phyloP scores from a whole-genome alignment of 2,888 invertebrate species.

The Zelleria hepariella region DNA sequence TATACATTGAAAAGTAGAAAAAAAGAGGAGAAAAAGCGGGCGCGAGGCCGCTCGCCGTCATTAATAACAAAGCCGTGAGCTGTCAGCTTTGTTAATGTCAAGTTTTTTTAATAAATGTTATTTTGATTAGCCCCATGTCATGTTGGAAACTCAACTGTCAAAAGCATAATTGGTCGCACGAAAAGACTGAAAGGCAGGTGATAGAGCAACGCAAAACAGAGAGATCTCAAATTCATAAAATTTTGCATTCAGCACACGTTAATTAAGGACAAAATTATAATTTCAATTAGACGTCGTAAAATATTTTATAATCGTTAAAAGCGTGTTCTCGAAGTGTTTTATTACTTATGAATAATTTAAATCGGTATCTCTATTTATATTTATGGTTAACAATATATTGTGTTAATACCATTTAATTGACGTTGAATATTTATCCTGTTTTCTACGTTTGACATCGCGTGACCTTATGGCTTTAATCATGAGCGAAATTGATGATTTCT shows the following conservation, averaged over 20 bases:
- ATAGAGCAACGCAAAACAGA: background rate
- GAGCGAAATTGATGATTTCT: background rate
- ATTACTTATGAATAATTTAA: slow-evolving; percentile 6
- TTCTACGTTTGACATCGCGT: background rate
- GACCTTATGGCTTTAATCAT: background rate
- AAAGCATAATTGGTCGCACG: slow-evolving; percentile 69
- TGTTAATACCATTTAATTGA: background rate
- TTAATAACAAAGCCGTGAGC: slow-evolving; percentile 69
- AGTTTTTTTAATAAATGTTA: slow-evolving; percentile 69
- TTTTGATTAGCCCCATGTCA: slow-evolving; percentile 75
- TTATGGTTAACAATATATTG: background rate
- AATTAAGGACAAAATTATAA: slow-evolving; percentile 6
- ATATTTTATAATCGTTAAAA: slow-evolving; percentile 6
- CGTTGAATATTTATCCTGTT: background rate
- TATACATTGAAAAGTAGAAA: slow-evolving; percentile 22
- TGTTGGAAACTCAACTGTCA: slow-evolving; percentile 73
- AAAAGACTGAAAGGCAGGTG: slow-evolving; percentile 45
- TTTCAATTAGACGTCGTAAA: slow-evolving; percentile 7
- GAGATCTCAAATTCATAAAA: background rate
- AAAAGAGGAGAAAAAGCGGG: slow-evolving; percentile 37
- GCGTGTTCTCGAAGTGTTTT: slow-evolving; percentile 8
- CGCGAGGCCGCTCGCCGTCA: slow-evolving; percentile 34
- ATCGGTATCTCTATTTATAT: background rate
- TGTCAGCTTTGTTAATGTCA: slow-evolving; percentile 66
- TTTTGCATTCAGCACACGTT: background rate